Conservation (phyloP, 2,113 vertebrate species). For the Ia io region DNA sequence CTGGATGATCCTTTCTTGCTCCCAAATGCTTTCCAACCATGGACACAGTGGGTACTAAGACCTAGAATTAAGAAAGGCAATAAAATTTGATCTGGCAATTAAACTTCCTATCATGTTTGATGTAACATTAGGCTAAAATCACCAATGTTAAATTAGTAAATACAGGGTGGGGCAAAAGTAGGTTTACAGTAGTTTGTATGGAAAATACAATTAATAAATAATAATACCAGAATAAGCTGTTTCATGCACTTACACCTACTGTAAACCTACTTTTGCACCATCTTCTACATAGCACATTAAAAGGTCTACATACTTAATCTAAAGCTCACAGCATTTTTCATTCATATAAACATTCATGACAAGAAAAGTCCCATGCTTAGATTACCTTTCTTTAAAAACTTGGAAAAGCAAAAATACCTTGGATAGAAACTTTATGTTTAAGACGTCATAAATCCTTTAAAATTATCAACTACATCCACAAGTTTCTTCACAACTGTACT, state of each 20-base stretch:
- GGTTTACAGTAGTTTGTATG: not conserved
- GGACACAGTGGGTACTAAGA: constrained; percentile 92
- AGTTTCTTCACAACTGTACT: not conserved
- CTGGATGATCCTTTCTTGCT: constrained; percentile 88
- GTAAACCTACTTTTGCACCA: not conserved
- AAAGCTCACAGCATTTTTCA: constrained; percentile 37
- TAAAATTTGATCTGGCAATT: constrained; percentile 22
- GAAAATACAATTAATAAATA: not conserved
- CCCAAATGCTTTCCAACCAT: constrained; percentile 95
- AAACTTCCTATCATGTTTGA: not conserved
- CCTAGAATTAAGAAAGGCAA: constrained; percentile 77
- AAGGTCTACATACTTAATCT: not conserved
- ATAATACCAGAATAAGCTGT: not conserved
- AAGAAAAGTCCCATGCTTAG: not conserved
- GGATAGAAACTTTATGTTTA: not conserved
- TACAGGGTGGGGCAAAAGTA: not conserved
- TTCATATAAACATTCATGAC: not conserved
- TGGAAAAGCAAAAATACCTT: not conserved
- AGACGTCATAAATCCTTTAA: not conserved
- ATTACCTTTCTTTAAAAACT: constrained; percentile 14
- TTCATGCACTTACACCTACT: not conserved
- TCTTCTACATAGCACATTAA: not conserved
- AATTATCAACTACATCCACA: not conserved
- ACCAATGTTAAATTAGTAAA: constrained; percentile 1
- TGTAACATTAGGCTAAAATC: constrained; percentile 4